Evolutionary conservation across 2,113 vertebrate species (phyloP).

Genomic region (Megaptera novaeangliae): DNA sequence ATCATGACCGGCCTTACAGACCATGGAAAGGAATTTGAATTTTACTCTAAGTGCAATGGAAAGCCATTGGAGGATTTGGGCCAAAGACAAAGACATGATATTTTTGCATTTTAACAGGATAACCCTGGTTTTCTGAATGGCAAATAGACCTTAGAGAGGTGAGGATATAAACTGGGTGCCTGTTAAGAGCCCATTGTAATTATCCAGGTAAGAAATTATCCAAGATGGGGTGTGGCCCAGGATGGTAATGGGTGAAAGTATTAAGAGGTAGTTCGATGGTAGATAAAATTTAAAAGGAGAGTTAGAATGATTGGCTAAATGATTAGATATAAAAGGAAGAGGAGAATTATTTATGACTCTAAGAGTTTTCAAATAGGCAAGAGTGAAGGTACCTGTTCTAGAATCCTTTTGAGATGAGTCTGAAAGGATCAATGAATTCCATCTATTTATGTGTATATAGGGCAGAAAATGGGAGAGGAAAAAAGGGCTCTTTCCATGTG

Average conservation of each 20-base stretch:
- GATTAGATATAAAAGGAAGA: constrained; percentile 13
- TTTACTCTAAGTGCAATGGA: background rate
- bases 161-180: background rate
- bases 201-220: constrained; percentile 53
- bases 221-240: constrained; percentile 10
- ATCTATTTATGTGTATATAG: background rate
- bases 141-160: background rate
- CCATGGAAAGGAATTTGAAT: background rate
- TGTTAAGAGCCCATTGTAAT: constrained; percentile 24
- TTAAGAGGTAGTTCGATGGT: constrained; percentile 28
- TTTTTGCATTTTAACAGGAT: background rate
- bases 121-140: background rate
- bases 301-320: background rate
- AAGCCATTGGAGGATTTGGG: background rate
- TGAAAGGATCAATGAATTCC: background rate
- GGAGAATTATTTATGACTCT: background rate
- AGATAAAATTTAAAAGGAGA: constrained; percentile 43
- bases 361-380: background rate
- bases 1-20: background rate
- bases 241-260: background rate
- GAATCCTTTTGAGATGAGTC: background rate
- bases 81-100: background rate
- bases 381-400: background rate
- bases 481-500: background rate
- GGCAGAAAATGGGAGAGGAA: background rate